Evolutionary conservation across 2,113 vertebrate genomes (phyloP).

Genomic region (Vombatus ursinus): DNA sequence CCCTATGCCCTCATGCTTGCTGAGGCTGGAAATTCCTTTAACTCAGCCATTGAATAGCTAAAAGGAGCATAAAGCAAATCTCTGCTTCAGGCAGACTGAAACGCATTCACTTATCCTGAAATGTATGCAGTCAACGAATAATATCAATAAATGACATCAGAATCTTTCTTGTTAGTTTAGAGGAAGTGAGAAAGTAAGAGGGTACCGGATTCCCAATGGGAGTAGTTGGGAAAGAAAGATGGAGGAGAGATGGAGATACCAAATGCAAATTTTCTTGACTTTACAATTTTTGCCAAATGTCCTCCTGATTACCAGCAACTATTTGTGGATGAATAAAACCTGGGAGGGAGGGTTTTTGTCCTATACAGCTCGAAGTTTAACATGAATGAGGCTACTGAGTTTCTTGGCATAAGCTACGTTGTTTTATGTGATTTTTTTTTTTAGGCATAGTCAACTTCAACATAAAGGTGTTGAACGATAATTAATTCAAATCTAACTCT

Average conservation of each 20-base stretch:
- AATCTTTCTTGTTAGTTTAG: background rate
- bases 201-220: slow-evolving; percentile 13
- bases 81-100: slow-evolving; percentile 32
- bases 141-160: background rate
- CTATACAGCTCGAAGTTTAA: slow-evolving; percentile 48
- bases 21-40: background rate
- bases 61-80: slow-evolving; percentile 52
- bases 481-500: background rate
- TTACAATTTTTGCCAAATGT: slow-evolving; percentile 50
- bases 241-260: slow-evolving; percentile 27
- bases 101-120: slow-evolving; percentile 18
- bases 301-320: slow-evolving; percentile 47
- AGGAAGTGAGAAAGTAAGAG: background rate
- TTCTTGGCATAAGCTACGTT: no score
- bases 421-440: no score
- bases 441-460: background rate
- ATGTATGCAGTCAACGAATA: slow-evolving; percentile 10
- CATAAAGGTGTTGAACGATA: background rate
- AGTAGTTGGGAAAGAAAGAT: slow-evolving; percentile 24
- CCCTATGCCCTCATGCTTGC: background rate
- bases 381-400: slow-evolving; percentile 26
- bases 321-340: slow-evolving; percentile 68
- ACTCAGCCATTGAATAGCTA: background rate
- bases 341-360: slow-evolving; percentile 59
- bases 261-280: slow-evolving; percentile 35